phyloP scores from a whole-genome alignment of 2,888 invertebrate species.

The Bruchidius siliquastri region DNA sequence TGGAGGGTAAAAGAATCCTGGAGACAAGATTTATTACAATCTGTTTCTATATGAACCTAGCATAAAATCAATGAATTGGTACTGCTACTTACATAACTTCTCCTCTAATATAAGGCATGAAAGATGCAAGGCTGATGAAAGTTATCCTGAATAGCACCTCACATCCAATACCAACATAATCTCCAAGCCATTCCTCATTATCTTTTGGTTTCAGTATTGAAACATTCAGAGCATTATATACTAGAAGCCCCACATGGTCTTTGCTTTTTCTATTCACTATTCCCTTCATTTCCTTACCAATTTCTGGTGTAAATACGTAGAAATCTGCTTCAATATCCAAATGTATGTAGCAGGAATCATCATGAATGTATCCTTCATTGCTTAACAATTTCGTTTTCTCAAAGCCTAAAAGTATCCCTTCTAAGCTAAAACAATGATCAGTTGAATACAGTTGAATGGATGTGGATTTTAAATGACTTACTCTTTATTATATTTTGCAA shows the following conservation, averaged over 20 bases:
- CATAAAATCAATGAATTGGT: no score
- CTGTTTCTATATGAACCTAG: no score
- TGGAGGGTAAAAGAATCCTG: no score
- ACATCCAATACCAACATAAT: conserved; percentile 54
- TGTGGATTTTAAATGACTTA: conserved; percentile 42
- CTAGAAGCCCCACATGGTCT: conserved; percentile 64
- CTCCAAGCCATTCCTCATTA: conserved; percentile 55
- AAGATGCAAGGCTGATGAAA: conserved; percentile 55
- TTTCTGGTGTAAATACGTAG: conserved; percentile 61
- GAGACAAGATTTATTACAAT: no score
- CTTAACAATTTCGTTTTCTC: conserved; percentile 59
- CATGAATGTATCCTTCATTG: conserved; percentile 55
- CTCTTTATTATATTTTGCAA: conserved; percentile 60
- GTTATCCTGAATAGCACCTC: conserved; percentile 58
- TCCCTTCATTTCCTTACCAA: conserved; percentile 59
- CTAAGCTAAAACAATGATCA: conserved; percentile 52
- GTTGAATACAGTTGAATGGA: not conserved
- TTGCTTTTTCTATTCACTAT: conserved; percentile 62
- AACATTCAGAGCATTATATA: conserved; percentile 67
- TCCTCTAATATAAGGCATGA: conserved; percentile 62
- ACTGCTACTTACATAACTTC: conserved; percentile 47
- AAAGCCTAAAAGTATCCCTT: conserved; percentile 64
- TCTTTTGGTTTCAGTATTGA: conserved; percentile 56
- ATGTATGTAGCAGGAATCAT: conserved; percentile 61
- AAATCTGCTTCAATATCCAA: conserved; percentile 66